Percentiles rank a stretch among this genome's conserved stretches.
phyloP scores from a whole-genome alignment of 2,888 invertebrate genomes.

The Sinhomidia bicolor region DNA sequence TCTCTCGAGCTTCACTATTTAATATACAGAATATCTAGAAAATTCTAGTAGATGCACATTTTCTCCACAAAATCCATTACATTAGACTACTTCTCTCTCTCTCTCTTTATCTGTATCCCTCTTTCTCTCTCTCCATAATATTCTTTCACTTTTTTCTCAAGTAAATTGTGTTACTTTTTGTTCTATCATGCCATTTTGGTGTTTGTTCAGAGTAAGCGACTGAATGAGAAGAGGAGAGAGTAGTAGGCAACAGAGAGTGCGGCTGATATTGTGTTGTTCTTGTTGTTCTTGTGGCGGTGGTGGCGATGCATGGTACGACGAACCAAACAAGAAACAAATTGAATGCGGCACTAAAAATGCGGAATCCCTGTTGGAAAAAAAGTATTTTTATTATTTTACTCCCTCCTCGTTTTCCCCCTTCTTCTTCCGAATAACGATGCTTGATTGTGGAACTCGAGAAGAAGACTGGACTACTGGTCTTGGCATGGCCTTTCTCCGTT shows the following conservation, averaged over 20 bases:
- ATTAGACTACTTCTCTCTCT: neutral
- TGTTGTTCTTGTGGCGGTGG: constrained; percentile 1
- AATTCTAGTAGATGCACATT: neutral
- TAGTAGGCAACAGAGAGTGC: constrained; percentile 7
- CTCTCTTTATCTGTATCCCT: too few species aligned
- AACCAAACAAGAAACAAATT: constrained; percentile 33
- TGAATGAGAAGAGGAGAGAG: neutral
- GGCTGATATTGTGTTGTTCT: neutral
- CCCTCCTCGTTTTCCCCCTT: neutral
- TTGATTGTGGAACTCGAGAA: neutral
- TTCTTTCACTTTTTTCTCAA: too few species aligned
- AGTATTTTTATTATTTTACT: constrained; percentile 28
- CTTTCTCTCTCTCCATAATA: constrained; percentile 2
- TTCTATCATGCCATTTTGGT: neutral
- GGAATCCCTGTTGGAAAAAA: constrained; percentile 47
- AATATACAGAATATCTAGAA: neutral
- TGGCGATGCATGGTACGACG: constrained; percentile 43
- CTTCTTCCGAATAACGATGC: constrained; percentile 33
- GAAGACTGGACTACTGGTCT: neutral
- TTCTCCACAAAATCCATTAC: neutral
- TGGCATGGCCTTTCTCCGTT: neutral
- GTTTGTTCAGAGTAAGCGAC: neutral
- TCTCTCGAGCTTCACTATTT: neutral
- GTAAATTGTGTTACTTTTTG: constrained; percentile 2
- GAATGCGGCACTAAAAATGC: constrained; percentile 61